phyloP scores from a whole-genome alignment of 2,797 vertebrate genomes.

The Vespertilio murinus region DNA sequence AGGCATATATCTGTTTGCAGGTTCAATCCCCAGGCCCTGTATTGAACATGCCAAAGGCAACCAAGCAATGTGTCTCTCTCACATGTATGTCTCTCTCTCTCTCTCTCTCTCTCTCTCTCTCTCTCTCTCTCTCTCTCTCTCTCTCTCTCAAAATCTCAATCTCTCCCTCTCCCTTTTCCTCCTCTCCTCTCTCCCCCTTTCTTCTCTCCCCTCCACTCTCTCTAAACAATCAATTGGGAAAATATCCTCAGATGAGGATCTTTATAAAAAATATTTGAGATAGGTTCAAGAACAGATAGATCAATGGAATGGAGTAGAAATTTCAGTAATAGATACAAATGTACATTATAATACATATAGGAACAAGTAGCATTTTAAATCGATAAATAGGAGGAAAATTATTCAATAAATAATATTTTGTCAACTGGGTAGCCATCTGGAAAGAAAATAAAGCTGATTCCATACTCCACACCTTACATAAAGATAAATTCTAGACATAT shows the following conservation, averaged over 20 bases:
- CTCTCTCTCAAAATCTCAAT: too few relatives aligned
- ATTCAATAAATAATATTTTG: neutral
- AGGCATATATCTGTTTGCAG: neutral
- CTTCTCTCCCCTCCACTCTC: neutral
- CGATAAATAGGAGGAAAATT: neutral
- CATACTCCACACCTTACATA: neutral
- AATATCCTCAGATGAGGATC: neutral
- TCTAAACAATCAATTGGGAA: neutral
- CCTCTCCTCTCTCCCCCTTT: too few relatives aligned
- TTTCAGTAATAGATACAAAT: neutral
- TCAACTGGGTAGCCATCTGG: neutral
- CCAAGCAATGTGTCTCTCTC: neutral
- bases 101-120: too few relatives aligned
- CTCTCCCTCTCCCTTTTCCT: too few relatives aligned
- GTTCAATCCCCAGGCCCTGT: too few relatives aligned
- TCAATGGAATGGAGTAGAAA: neutral
- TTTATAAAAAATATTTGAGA: neutral
- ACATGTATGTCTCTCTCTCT: neutral
- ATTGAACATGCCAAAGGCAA: neutral
- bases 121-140: too few relatives aligned
- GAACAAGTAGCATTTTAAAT: constrained; percentile 8
- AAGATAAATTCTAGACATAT: constrained; percentile 1
- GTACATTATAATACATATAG: neutral
- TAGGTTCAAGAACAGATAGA: neutral
- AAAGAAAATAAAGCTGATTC: constrained; percentile 38